Evolutionary conservation across 2,113 vertebrate species (phyloP).

Genomic region (Pedetes capensis): DNA sequence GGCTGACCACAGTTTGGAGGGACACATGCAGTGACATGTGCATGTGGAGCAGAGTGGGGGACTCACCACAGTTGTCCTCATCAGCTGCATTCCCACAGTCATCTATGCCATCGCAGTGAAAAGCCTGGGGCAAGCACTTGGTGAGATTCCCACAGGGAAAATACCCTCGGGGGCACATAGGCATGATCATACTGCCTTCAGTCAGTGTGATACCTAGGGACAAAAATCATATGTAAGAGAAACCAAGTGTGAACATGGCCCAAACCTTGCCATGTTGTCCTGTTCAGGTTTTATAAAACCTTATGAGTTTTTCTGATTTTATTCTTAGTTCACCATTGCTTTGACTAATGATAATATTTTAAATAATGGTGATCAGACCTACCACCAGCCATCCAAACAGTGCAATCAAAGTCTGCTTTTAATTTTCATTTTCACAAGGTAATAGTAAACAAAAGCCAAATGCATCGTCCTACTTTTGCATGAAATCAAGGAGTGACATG

Average conservation of each 20-base stretch:
- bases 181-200: conserved; percentile 50
- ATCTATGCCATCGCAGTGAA: conserved; percentile 87
- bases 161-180: conserved; percentile 84
- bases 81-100: conserved; percentile 89
- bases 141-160: conserved; percentile 89
- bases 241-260: background rate
- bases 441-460: background rate
- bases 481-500: background rate
- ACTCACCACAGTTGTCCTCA: conserved; percentile 85
- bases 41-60: background rate
- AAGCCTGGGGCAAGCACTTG: conserved; percentile 82
- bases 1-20: background rate
- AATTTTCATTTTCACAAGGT: background rate
- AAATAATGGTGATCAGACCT: background rate
- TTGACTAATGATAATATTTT: background rate
- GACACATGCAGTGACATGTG: background rate
- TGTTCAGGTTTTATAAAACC: background rate
- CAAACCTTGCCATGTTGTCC: background rate
- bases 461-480: background rate
- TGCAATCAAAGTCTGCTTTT: background rate
- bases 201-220: conserved; percentile 66
- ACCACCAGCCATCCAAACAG: background rate
- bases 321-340: background rate
- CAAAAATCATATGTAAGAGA: background rate
- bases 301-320: background rate